A percentile compares a stretch with the other conserved stretches of the same genome.
Evolutionary conservation across 2,888 invertebrate species (phyloP).

Genomic region (Shargacucullia verbasci): DNA sequence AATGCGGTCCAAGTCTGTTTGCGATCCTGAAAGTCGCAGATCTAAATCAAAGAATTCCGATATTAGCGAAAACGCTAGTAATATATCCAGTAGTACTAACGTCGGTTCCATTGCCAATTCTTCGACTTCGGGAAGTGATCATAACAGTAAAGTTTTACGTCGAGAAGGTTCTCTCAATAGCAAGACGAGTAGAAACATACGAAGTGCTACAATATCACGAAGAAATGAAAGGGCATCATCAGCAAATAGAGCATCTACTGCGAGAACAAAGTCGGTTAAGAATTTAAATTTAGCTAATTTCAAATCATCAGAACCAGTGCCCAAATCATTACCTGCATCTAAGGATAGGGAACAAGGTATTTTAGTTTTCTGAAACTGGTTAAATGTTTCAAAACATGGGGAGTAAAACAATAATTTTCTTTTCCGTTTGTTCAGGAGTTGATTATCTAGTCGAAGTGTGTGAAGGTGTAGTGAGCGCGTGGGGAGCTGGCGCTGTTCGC

Average conservation of each 20-base stretch:
- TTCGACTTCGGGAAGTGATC: conserved; percentile 84
- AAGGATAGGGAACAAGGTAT: conserved; percentile 92
- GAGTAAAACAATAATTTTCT: conserved; percentile 1
- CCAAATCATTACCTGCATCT: conserved; percentile 81
- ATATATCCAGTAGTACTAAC: conserved; percentile 82
- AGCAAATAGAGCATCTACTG: conserved; percentile 90
- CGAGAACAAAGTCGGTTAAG: conserved; percentile 89
- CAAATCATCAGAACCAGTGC: conserved; percentile 86
- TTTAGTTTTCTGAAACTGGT: neutral
- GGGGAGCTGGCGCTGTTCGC: conserved; percentile 95
- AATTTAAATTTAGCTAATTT: conserved; percentile 76
- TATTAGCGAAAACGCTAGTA: conserved; percentile 81
- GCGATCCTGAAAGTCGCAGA: conserved; percentile 83
- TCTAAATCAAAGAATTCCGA: conserved; percentile 75
- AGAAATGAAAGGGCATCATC: conserved; percentile 84
- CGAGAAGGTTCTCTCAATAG: conserved; percentile 81
- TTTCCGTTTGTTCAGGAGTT: conserved; percentile 89
- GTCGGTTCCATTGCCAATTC: conserved; percentile 82
- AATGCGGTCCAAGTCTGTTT: conserved; percentile 84
- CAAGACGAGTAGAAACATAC: conserved; percentile 79
- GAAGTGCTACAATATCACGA: conserved; percentile 85
- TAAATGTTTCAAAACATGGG: neutral
- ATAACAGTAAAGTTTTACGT: conserved; percentile 76
- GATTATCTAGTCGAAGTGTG: conserved; percentile 96
- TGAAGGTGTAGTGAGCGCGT: conserved; percentile 94